Evolutionary conservation across 2,797 vertebrate species (phyloP), one percentile per base, ranked within the genome.

Genomic region (Tenualosa thibaudeaui): DNA sequence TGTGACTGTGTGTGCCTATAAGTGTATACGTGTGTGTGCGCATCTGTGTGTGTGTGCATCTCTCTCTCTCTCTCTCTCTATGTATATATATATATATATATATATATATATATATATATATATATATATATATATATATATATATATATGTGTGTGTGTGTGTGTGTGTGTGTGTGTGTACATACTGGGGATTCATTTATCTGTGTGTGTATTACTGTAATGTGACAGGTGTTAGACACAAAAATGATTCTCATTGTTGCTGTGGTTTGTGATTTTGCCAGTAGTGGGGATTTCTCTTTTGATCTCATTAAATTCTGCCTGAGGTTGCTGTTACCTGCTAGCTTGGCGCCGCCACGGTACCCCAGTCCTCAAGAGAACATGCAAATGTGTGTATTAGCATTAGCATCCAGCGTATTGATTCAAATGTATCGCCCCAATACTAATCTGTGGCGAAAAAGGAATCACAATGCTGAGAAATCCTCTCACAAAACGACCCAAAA

Each of bases 131-230:
- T 31, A 31, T 31, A 31, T 31, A 1, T 71, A 22, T 81, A 31
- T 43, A 26, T 81, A 49, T 82, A 26, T 81, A 26, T 31, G 31
- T 31, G 31, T 31, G 31, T 31, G 31, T 31, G 31, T 60, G 58
- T n/a, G 58, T n/a, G 58, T 60, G 58, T 60, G 3, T 60, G n/a
- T 24, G 58, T 62, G 60, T 62, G 7, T 62, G n/a, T 10, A 31
- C 31, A 31, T 31, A 31, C 31, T 31, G 31, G 31, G 31, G 31
- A 0, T 31, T 31, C 0, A 31, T 31, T 31, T 31, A 2, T 62
- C n/a, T 31, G 62, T 65, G 62, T 65, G 62, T 31, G 26, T 82
- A 26, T 46, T 26, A 75, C 40, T 82, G 50, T 65, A 75, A 50
- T 82, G 50, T 81, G 68, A 9, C 13, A 13, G 62, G 26, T 65